Evolutionary conservation across 2,113 vertebrate species (phyloP).

Genomic region (Entomyzon cyanotis): DNA sequence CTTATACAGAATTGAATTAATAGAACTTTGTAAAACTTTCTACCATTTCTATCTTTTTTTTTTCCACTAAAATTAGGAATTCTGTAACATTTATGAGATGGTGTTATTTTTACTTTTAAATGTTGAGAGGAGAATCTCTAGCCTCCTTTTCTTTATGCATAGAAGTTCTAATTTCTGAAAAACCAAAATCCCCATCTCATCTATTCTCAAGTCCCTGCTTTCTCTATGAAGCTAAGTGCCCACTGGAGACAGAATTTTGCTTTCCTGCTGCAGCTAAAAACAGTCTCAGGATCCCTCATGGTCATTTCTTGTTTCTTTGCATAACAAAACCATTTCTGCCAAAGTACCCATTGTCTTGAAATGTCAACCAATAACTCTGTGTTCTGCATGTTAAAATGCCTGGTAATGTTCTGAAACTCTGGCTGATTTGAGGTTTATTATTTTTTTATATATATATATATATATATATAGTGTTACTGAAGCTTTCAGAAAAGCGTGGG

Average conservation of each 20-base stretch:
- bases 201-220: background rate
- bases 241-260: background rate
- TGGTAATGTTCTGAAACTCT: background rate
- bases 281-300: background rate
- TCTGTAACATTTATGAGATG: background rate
- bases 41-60: background rate
- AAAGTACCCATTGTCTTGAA: background rate
- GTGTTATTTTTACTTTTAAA: background rate
- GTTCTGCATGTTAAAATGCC: background rate
- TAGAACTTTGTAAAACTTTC: constrained; percentile 30
- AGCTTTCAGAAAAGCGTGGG: background rate
- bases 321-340: background rate
- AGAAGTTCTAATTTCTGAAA: background rate
- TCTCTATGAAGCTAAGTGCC: background rate
- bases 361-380: background rate
- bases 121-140: background rate
- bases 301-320: background rate
- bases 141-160: background rate
- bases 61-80: background rate
- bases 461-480: background rate
- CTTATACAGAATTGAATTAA: constrained; percentile 43
- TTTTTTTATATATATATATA: background rate
- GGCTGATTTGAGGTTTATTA: background rate
- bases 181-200: background rate
- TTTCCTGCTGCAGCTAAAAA: background rate